A percentile compares a stretch with the other conserved stretches of the same genome.
phyloP scores from a whole-genome alignment of 2,797 vertebrate species.

The Limosa lapponica region DNA sequence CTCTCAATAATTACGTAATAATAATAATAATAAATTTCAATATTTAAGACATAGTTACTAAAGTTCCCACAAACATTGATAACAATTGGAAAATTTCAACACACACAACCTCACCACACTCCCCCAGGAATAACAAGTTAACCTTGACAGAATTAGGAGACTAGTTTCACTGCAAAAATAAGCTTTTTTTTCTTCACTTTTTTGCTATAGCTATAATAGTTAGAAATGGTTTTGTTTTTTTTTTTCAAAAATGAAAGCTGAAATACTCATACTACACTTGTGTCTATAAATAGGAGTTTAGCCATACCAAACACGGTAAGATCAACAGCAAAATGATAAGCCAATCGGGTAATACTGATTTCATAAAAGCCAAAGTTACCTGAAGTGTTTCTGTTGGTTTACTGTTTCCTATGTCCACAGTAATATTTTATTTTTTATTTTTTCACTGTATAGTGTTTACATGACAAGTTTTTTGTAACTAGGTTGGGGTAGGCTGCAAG shows the following conservation, averaged over 20 bases:
- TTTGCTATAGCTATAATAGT: neutral
- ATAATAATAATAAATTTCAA: neutral
- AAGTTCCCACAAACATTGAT: fast-evolving
- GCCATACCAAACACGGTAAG: neutral
- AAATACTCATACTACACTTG: neutral
- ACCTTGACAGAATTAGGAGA: neutral
- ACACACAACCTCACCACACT: neutral
- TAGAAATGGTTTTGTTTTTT: neutral
- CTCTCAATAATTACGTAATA: neutral
- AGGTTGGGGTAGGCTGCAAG: neutral
- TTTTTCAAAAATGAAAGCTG: neutral
- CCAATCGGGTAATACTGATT: neutral
- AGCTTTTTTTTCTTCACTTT: fast-evolving
- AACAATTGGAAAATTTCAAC: neutral
- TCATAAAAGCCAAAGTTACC: neutral
- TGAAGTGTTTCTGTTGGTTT: neutral
- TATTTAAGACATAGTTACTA: neutral
- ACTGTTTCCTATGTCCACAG: neutral
- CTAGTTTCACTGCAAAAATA: neutral
- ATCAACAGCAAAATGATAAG: neutral
- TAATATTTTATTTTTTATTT: neutral
- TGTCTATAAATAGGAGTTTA: neutral
- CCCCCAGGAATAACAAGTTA: neutral
- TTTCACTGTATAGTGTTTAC: fast-evolving
- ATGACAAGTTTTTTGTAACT: neutral